These are phyloP conservation scores for Pampusana beccarii DNA, from an alignment of 2,113 vertebrate genomes.

Conservation along the genomic window DNA sequence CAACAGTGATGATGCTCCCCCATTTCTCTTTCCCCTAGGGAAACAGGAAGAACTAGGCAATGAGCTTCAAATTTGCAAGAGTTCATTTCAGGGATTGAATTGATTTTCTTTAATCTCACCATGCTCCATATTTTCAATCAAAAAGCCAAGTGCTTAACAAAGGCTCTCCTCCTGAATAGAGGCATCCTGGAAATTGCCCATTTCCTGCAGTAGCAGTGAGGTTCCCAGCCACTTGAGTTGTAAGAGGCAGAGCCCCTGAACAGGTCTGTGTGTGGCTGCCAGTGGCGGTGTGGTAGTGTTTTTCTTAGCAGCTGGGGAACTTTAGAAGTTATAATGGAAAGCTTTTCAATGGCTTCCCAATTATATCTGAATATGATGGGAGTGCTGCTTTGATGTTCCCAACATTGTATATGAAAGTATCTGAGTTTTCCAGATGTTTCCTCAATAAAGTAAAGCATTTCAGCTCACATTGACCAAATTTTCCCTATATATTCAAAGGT, in stretches of 20 bases:
- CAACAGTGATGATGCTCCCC: not conserved
- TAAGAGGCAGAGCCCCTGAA: not conserved
- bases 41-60: not conserved
- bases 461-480: not conserved
- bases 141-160: conserved; percentile 30
- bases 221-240: conserved; percentile 23
- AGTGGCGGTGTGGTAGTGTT: not conserved
- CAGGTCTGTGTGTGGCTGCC: conserved; percentile 27
- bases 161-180: conserved; percentile 9
- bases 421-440: conserved; percentile 63
- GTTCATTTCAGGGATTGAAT: not conserved
- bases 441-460: conserved; percentile 51
- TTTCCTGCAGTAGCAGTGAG: not conserved
- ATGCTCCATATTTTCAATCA: conserved; percentile 16
- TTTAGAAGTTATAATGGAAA: conserved; percentile 37
- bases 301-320: conserved; percentile 33
- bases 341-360: conserved; percentile 36
- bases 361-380: conserved; percentile 25
- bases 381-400: conserved; percentile 45
- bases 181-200: conserved; percentile 2
- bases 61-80: not conserved
- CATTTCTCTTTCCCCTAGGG: not conserved
- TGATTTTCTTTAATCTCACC: conserved; percentile 11
- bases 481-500: conserved; percentile 8
- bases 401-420: conserved; percentile 8